Conservation (phyloP, 1,140 invertebrate species). For the Drosophila dunni region DNA sequence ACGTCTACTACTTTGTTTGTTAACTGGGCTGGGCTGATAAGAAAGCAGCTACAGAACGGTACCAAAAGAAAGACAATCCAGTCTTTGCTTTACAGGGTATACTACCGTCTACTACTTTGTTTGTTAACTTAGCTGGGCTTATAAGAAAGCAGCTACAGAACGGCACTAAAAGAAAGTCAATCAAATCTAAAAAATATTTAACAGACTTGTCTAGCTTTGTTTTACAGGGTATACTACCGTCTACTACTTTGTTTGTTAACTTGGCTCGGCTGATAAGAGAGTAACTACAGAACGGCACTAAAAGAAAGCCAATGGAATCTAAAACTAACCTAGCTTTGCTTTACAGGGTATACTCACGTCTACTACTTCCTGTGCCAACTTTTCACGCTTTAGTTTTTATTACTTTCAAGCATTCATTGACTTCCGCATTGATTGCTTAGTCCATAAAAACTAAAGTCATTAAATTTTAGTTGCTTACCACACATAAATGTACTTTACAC, state of each 20-base stretch:
- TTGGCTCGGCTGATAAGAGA: not conserved
- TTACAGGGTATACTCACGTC: too few relatives aligned
- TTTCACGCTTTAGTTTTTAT: constrained; percentile 16
- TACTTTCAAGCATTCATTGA: not conserved
- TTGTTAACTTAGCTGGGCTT: not conserved
- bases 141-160: too few relatives aligned
- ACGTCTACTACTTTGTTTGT: not conserved
- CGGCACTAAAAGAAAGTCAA: too few relatives aligned
- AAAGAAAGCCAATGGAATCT: too few relatives aligned
- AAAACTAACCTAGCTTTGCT: too few relatives aligned
- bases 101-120: not conserved
- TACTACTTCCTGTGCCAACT: not conserved
- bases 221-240: not conserved
- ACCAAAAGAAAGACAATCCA: too few relatives aligned
- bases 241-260: not conserved
- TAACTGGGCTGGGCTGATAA: too few relatives aligned
- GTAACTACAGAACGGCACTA: too few relatives aligned
- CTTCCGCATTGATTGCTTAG: constrained; percentile 11
- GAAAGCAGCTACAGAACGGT: too few relatives aligned
- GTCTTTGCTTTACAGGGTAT: not conserved
- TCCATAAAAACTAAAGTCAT: not conserved
- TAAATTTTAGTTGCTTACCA: constrained; percentile 12
- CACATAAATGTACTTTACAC: not conserved
- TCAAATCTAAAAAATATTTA: too few relatives aligned
- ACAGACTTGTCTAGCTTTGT: too few relatives aligned